Base-by-base conservation (phyloP, 2,888 invertebrate species). In the Stratiomys singularior region DNA sequence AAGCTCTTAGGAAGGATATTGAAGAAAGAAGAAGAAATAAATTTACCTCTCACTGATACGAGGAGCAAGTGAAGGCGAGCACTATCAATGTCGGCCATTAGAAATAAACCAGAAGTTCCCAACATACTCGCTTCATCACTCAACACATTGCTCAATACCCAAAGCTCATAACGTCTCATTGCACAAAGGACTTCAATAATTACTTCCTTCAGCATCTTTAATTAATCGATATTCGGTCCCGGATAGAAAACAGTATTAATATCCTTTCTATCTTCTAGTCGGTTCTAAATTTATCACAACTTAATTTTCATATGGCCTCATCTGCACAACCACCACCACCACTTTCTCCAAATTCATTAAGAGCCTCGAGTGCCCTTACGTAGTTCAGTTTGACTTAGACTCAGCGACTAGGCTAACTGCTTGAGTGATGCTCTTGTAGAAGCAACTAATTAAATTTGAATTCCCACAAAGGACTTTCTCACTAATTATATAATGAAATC, bases 401-500 rank as follows among this genome's bases (percentile, higher is more conserved):
- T 25, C 44, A 37, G 18, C 18, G 66, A 66, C 66, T 66, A 66
- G 13, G 30, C 37, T n/a, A n/a, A n/a, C 13, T 18, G 52, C 7
- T 30, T 37, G n/a, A 66, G 47, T 25, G n/a, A 46, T 13, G 47
- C 69, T 47, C 25, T 67, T 46, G 47, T 13, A 47, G 37, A 58
- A 74, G 60, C 74, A 58, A 74, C 74, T 74, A 74, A 74, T 74
- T 58, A 74, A 74, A 74, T 74, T 74, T 74, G 74, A 74, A 74
- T 74, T 37, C 58, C 74, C 74, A 74, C 74, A 74, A 74, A 74
- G 74, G 74, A 58, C 58, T 60, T 58, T 74, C 74, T 69, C 58
- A 25, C 74, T 74, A 74, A 74, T 74, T 74, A 58, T 44, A 44
- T 74, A 74, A 74, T 74, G 58, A 74, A 74, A 74, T 74, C 74